These are phyloP conservation scores for Drosophila paulistorum DNA, from an alignment of 1,140 invertebrate species.

Conservation along the genomic window DNA sequence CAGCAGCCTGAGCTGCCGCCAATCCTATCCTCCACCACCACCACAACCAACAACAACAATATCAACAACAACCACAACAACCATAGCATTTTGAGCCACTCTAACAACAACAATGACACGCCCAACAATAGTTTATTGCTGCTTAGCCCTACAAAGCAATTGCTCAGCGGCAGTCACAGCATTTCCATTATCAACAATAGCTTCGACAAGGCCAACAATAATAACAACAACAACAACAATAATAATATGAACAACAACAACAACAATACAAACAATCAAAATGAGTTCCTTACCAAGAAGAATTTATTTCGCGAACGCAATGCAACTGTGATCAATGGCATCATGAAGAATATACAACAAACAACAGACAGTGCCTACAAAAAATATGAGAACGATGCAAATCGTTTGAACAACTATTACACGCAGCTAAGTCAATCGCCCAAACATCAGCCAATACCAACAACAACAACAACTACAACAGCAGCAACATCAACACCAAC, in stretches of 20 bases:
- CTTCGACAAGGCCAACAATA: conserved; percentile 67
- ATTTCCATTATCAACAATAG: conserved; percentile 82
- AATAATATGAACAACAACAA: conserved; percentile 65
- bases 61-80: conserved; percentile 51
- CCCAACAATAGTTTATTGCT: conserved; percentile 73
- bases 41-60: conserved; percentile 34
- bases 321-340: conserved; percentile 79
- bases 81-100: conserved; percentile 37
- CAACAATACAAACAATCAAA: conserved; percentile 54
- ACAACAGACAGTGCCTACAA: conserved; percentile 72
- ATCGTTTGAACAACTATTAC: conserved; percentile 80
- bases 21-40: conserved; percentile 32
- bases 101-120: conserved; percentile 61
- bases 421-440: conserved; percentile 70
- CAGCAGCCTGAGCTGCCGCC: conserved; percentile 40
- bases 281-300: conserved; percentile 82
- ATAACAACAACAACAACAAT: conserved; percentile 69
- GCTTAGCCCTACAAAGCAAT: conserved; percentile 75
- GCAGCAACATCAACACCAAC: no score
- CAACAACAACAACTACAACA: conserved; percentile 25
- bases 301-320: conserved; percentile 80
- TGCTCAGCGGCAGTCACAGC: conserved; percentile 75
- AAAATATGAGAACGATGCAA: conserved; percentile 81
- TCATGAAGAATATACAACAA: conserved; percentile 81
- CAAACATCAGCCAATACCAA: conserved; percentile 54